Evolutionary conservation across 2,888 invertebrate genomes (phyloP), one percentile per base, ranked within the genome.

Genomic region (Tetropium fuscum): DNA sequence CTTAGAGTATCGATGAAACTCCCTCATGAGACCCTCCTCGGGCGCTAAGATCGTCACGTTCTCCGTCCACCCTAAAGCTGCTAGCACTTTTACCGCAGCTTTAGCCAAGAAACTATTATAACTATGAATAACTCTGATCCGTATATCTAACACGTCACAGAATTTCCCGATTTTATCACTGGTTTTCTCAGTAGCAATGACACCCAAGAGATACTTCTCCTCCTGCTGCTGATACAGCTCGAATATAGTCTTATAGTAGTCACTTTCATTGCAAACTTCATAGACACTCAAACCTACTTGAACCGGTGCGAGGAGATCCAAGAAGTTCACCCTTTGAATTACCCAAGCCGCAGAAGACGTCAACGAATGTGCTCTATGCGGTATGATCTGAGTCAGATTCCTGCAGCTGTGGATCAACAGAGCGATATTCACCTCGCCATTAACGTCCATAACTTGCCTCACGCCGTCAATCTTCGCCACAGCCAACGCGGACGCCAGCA

Each of bases 271-370:
- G 53, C 80, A 79, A n/a, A 73, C 67, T 49, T 76, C 71, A 60
- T 73, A 76, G 3, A 80, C 68, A 3, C 64, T 51, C 2, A 80
- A 16, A 6, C 78, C 80, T 1, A 80, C 40, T 32, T 64, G 70
- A 3, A 78, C 45, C 2, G 73, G 73, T 6, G 65, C 34, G 4
- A 73, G 49, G 6, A 67, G 51, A 53, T 77, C 68, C 18, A 81
- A 63, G 41, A 66, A 69, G 58, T 81, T 80, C 3, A 81, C 27
- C 16, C 79, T 70, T 41, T 81, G 69, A 1, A 67, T 62, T 1
- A 73, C 74, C 81, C 81, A 82, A 44, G 75, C 66, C 1, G 79
- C 78, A 1, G 79, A 72, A 49, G 76, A 75, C 5, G 76, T 63
- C 3, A 76, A 40, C 1, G 78, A 75, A 57, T 73, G 70, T 38